Base-by-base conservation (phyloP, 2,888 invertebrate genomes). In the Aphidius colemani region DNA sequence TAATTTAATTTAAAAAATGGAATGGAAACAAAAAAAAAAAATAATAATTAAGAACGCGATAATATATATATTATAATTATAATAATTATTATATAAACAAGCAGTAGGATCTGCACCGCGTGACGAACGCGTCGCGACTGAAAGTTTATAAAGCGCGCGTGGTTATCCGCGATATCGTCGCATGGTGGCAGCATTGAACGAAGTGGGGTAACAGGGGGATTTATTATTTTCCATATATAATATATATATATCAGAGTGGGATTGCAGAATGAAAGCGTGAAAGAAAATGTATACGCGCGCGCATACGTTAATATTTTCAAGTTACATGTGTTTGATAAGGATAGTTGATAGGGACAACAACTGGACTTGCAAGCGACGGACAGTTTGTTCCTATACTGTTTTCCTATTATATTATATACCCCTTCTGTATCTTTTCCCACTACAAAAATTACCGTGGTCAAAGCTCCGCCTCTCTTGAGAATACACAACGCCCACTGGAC, bases 61-160 rank as follows among this genome's bases (percentile, higher is more conserved):
- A 30, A 30, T 30, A 30, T 3, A 30, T 30, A 30, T 30, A 30
- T 5, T n/a, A 30, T 40, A 2, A 11, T 8, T 45, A 30, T 18
- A 57, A 56, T 7, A 7, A 11, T 11, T 7, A 53, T 56, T 40
- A 46, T 51, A 49, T 53, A 63, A 59, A 70, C 66, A 69, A 69
- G 70, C 67, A 68, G 71, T 69, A 65, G 67, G 65, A 79, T 72
- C 74, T 78, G 75, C 76, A 81, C 80, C 80, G 82, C 78, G 80
- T 80, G 82, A 78, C 77, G 79, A 78, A 78, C 82, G 83, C 79
- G 82, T 83, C 76, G 82, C 83, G 76, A 82, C 78, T 82, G 83
- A 81, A 72, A 78, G 76, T 67, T 75, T 72, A 30, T 30, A 78
- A 74, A 75, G 74, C 74, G 74, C 73, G 73, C 74, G 74, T 74